Percentiles rank a stretch among this genome's conserved stretches.
phyloP scores from a whole-genome alignment of 2,888 invertebrate genomes.

The Melanchra persicariae region DNA sequence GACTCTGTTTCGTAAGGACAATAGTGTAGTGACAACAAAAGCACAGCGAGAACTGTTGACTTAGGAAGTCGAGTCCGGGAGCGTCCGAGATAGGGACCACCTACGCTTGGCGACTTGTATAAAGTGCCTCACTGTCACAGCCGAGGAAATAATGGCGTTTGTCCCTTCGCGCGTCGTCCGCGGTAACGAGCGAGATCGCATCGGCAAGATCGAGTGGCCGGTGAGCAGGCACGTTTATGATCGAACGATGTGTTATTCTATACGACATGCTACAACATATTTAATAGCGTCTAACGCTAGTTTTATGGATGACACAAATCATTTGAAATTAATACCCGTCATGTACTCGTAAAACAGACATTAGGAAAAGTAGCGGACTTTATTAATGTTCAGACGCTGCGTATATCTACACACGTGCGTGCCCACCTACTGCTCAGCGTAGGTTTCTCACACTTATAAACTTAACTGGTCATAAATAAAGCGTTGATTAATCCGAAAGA shows the following conservation, averaged over 20 bases:
- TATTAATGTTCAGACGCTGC: conserved; percentile 47
- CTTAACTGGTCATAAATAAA: conserved; percentile 51
- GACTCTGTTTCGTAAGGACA: conserved; percentile 74
- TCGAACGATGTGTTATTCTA: conserved; percentile 71
- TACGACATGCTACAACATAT: conserved; percentile 58
- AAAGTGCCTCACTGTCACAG: conserved; percentile 74
- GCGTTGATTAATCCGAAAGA: conserved; percentile 54
- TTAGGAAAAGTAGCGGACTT: conserved; percentile 56
- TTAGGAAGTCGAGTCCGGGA: conserved; percentile 71
- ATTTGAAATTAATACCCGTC: conserved; percentile 62
- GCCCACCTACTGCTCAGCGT: conserved; percentile 55
- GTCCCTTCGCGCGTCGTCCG: conserved; percentile 66
- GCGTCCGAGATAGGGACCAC: conserved; percentile 81
- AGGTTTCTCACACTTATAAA: conserved; percentile 58
- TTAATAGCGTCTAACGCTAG: conserved; percentile 54
- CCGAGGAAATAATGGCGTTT: conserved; percentile 76
- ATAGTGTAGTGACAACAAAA: conserved; percentile 82
- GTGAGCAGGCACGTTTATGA: conserved; percentile 69
- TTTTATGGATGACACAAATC: conserved; percentile 58
- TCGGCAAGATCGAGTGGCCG: conserved; percentile 71
- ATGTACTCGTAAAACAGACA: conserved; percentile 53
- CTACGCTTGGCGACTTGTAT: conserved; percentile 76
- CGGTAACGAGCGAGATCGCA: conserved; percentile 74
- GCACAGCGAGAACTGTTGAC: conserved; percentile 84
- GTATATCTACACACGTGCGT: conserved; percentile 48